Percentiles rank a stretch among this genome's conserved stretches.
These are phyloP conservation scores for Apostichopus japonicus DNA, from an alignment of 35 echinoderm and acorn worm genomes.

Conservation along the genomic window DNA sequence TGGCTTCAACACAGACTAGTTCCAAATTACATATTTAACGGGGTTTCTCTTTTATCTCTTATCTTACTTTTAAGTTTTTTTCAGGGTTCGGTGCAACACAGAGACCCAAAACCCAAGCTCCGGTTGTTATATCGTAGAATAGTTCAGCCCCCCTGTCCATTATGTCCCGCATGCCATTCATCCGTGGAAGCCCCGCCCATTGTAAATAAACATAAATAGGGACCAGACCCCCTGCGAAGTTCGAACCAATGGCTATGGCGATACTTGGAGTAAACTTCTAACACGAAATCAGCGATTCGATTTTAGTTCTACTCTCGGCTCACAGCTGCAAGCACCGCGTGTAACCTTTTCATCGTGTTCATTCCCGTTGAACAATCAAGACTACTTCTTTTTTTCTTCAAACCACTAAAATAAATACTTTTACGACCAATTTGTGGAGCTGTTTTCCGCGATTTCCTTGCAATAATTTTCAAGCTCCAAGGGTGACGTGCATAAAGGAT, in stretches of 20 bases:
- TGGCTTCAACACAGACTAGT: too few relatives aligned
- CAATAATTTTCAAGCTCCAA: not conserved
- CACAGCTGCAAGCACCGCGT: conserved; percentile 13
- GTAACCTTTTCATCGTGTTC: not conserved
- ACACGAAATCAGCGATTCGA: not conserved
- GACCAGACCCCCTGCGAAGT: conserved; percentile 34
- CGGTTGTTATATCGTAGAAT: not conserved
- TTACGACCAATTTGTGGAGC: conserved; percentile 14
- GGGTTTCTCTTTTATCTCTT: too few relatives aligned
- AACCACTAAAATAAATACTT: conserved; percentile 25
- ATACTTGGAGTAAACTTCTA: not conserved
- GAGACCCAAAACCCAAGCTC: too few relatives aligned
- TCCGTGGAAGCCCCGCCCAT: conserved; percentile 30
- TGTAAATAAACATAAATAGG: conserved; percentile 43
- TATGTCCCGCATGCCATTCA: not conserved
- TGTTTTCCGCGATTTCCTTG: not conserved
- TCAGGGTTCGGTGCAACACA: too few relatives aligned
- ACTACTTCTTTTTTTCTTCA: not conserved
- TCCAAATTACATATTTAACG: too few relatives aligned
- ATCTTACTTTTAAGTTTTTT: too few relatives aligned
- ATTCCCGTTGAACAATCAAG: not conserved
- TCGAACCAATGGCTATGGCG: conserved; percentile 14
- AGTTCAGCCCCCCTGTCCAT: not conserved
- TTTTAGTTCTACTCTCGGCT: not conserved
- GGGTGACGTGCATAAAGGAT: not conserved